A percentile compares a stretch with the other conserved stretches of the same genome.
Evolutionary conservation across 2,888 invertebrate genomes (phyloP).

Genomic region (Macrosoma leucophasiata): DNA sequence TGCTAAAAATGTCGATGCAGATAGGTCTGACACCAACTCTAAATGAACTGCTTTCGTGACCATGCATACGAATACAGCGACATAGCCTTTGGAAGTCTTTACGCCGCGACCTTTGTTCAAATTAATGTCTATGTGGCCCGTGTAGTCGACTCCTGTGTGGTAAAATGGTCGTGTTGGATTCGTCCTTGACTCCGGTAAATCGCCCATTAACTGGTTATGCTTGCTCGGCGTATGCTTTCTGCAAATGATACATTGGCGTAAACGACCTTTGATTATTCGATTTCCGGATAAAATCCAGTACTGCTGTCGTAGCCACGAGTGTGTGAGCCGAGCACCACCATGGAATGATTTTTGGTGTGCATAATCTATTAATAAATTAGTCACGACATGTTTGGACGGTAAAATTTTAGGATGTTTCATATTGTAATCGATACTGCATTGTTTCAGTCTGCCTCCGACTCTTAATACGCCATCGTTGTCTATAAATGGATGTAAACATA

Average conservation of each 20-base stretch:
- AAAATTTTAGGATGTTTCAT: too few species aligned
- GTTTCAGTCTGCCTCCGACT: too few species aligned
- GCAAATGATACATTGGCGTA: conserved; percentile 4
- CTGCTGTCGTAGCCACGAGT: conserved; percentile 1
- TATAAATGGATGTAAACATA: not conserved
- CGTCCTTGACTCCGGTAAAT: conserved; percentile 5
- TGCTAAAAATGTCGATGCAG: conserved; percentile 18
- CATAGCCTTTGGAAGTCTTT: conserved; percentile 20
- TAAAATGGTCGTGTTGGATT: conserved; percentile 16
- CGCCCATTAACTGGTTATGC: conserved; percentile 8
- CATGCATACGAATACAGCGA: conserved; percentile 23
- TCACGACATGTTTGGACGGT: too few species aligned
- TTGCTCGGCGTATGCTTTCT: not conserved
- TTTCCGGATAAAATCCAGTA: conserved; percentile 8
- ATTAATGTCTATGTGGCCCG: conserved; percentile 16
- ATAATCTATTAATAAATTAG: not conserved
- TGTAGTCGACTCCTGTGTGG: conserved; percentile 23
- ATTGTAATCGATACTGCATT: too few species aligned
- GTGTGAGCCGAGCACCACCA: not conserved
- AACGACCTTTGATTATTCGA: not conserved
- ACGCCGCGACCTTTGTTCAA: conserved; percentile 18
- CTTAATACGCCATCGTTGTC: not conserved
- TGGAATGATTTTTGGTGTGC: conserved; percentile 1
- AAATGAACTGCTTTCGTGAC: conserved; percentile 22
- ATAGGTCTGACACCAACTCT: conserved; percentile 22